Percentiles rank a stretch among this genome's conserved stretches.
phyloP scores from a whole-genome alignment of 2,113 vertebrate species.

The Megaceryle maxima region DNA sequence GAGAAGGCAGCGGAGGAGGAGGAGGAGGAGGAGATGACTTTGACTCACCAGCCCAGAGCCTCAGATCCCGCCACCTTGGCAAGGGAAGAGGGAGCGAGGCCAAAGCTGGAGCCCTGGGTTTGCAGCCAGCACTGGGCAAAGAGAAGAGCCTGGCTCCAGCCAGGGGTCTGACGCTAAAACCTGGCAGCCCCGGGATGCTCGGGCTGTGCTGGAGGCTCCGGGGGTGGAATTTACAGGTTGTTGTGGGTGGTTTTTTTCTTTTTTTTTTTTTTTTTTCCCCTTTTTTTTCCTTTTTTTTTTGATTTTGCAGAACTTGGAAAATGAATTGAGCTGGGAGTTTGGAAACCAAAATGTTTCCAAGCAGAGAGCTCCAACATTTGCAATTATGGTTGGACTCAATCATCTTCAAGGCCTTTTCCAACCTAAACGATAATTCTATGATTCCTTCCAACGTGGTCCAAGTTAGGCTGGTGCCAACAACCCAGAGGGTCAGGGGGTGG shows the following conservation, averaged over 20 bases:
- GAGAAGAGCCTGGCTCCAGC: neutral
- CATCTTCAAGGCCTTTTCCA: neutral
- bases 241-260: neutral
- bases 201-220: neutral
- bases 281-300: neutral
- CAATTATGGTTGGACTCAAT: neutral
- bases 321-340: neutral
- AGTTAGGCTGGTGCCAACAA: neutral
- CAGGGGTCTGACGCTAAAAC: rapidly evolving
- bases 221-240: neutral
- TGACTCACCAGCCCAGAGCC: neutral
- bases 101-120: neutral
- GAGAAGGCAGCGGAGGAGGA: neutral
- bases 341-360: rapidly evolving
- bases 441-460: neutral
- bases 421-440: neutral
- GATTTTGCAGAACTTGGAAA: neutral
- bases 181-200: neutral
- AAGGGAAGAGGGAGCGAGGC: neutral
- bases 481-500: neutral
- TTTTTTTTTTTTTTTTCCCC: neutral
- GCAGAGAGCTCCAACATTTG: rapidly evolving
- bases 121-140: neutral
- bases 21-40: neutral
- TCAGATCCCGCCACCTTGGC: rapidly evolving